These are phyloP conservation scores for Operophtera brumata DNA, from an alignment of 2,888 invertebrate genomes.

Conservation along the genomic window DNA sequence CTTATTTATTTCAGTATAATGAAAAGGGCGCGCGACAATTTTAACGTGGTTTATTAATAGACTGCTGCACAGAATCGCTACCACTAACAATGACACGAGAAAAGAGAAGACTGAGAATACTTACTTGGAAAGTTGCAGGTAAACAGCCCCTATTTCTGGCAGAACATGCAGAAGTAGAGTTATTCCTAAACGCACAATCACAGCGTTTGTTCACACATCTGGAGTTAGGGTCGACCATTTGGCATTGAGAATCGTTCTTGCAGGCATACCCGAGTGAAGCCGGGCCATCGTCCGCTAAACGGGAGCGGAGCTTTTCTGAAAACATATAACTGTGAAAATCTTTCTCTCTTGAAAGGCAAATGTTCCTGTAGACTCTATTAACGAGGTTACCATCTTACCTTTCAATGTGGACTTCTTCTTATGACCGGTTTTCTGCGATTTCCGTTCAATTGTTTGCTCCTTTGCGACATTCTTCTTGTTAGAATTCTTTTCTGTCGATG, in stretches of 20 bases:
- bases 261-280: slow-evolving; percentile 90
- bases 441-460: slow-evolving; percentile 49
- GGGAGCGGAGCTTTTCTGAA: slow-evolving; percentile 69
- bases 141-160: slow-evolving; percentile 89
- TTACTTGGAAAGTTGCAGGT: slow-evolving; percentile 91
- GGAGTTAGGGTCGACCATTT: slow-evolving; percentile 88
- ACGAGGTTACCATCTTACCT: slow-evolving; percentile 49
- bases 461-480: slow-evolving; percentile 65
- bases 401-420: slow-evolving; percentile 74
- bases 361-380: too few species aligned
- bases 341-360: too few species aligned
- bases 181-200: slow-evolving; percentile 84
- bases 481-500: slow-evolving; percentile 65
- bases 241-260: slow-evolving; percentile 88
- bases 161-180: slow-evolving; percentile 83
- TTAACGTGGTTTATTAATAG: too few species aligned
- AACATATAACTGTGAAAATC: slow-evolving; percentile 15
- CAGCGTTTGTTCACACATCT: slow-evolving; percentile 87
- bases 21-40: too few species aligned
- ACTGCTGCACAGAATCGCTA: too few species aligned
- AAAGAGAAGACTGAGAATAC: slow-evolving; percentile 11
- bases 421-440: slow-evolving; percentile 65
- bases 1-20: too few species aligned
- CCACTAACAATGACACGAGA: too few species aligned
- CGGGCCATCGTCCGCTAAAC: slow-evolving; percentile 69